Conservation (phyloP, 2,888 invertebrate genomes). For the Erebia palarica region DNA sequence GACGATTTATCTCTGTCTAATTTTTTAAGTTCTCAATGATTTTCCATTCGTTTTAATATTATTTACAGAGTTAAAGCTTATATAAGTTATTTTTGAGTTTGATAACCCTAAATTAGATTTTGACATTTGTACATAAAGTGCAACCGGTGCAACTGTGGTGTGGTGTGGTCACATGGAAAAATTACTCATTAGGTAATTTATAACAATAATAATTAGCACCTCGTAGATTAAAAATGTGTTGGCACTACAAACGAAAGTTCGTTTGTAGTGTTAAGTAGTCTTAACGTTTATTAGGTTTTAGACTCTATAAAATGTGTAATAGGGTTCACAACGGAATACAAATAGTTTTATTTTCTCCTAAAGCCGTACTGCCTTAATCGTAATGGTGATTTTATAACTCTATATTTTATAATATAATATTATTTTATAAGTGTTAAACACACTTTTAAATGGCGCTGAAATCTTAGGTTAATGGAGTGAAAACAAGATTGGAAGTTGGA, state of each 20-base stretch:
- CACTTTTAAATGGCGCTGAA: slow-evolving; percentile 7
- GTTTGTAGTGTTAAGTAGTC: too few species aligned
- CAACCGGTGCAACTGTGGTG: too few species aligned
- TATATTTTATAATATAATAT: too few species aligned
- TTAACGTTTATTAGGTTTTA: neutral
- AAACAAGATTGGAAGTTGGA: neutral
- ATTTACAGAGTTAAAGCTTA: too few species aligned
- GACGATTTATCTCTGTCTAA: too few species aligned
- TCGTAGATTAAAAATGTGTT: neutral
- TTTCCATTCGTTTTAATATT: too few species aligned
- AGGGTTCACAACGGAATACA: neutral
- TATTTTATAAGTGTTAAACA: neutral
- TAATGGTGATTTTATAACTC: neutral
- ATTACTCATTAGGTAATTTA: neutral
- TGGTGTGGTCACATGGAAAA: too few species aligned
- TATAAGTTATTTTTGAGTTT: too few species aligned
- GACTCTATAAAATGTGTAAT: neutral
- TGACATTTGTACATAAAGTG: neutral
- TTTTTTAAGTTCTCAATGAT: too few species aligned
- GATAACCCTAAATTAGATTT: neutral
- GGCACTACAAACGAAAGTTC: neutral
- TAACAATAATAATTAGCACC: neutral
- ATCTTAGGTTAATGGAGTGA: neutral
- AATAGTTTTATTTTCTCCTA: neutral
- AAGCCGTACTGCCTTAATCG: neutral